A percentile compares a stretch with the other conserved stretches of the same genome.
Conservation (phyloP, 1,140 invertebrate species). For the Oscheius sp. region DNA sequence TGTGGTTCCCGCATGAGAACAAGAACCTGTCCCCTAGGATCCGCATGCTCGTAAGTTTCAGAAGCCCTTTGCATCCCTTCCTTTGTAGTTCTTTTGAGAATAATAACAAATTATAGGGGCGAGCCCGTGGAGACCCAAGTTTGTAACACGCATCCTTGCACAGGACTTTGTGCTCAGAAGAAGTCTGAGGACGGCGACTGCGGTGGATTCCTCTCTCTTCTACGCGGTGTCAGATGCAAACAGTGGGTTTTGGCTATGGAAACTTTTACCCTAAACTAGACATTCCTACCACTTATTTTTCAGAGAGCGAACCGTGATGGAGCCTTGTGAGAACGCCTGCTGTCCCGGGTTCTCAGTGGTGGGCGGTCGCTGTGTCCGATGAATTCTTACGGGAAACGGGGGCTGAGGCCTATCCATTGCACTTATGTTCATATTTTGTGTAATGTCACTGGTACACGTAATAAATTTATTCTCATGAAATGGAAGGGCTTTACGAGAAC, state of each 20-base stretch:
- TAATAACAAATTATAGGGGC: constrained; percentile 44
- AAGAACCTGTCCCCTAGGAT: constrained; percentile 48
- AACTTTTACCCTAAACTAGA: neutral
- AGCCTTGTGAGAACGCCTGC: constrained; percentile 52
- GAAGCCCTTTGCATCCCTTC: neutral
- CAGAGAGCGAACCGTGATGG: constrained; percentile 46
- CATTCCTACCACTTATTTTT: constrained; percentile 5
- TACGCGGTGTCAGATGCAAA: constrained; percentile 34
- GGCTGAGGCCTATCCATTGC: too few species aligned
- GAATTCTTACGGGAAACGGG: too few species aligned
- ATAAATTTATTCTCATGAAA: too few species aligned
- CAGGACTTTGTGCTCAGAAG: constrained; percentile 51
- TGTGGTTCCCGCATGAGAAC: constrained; percentile 50
- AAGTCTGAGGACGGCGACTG: constrained; percentile 24
- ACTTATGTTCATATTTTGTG: too few species aligned
- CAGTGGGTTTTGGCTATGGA: constrained; percentile 18
- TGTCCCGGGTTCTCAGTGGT: constrained; percentile 48
- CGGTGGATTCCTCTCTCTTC: constrained; percentile 34
- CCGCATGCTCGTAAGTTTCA: constrained; percentile 28
- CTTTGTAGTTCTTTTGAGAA: neutral
- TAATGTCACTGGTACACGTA: too few species aligned
- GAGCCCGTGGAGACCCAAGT: constrained; percentile 52
- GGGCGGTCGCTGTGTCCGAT: constrained; percentile 40
- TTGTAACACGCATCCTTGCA: constrained; percentile 53
- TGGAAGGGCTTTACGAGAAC: too few species aligned